These are phyloP conservation scores for Drosophila pruinosa DNA, from an alignment of 1,140 invertebrate genomes.

Conservation along the genomic window DNA sequence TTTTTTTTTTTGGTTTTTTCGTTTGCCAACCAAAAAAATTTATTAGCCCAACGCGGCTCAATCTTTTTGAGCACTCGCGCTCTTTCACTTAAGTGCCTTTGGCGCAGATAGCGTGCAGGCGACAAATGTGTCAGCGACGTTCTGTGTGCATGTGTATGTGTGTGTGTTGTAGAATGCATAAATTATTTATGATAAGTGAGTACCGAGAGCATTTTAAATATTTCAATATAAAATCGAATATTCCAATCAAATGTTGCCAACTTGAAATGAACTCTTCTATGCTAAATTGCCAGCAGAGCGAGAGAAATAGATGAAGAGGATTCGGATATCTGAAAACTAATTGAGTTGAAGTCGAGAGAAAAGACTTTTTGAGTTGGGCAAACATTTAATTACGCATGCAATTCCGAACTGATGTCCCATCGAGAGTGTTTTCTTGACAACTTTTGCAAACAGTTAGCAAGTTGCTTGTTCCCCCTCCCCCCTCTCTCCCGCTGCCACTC, in stretches of 20 bases:
- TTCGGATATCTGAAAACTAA: conserved; percentile 5
- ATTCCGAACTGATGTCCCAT: not conserved
- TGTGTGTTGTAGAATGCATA: too few relatives aligned
- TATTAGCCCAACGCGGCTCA: conserved; percentile 27
- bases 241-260: not conserved
- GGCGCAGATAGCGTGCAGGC: conserved; percentile 8
- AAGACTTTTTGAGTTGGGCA: not conserved
- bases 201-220: too few relatives aligned
- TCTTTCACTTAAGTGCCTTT: conserved; percentile 3
- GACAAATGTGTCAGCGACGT: not conserved
- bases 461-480: too few relatives aligned
- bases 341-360: conserved; percentile 13
- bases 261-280: not conserved
- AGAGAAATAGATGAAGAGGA: not conserved
- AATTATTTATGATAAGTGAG: not conserved
- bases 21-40: conserved; percentile 14
- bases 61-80: not conserved
- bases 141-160: too few relatives aligned
- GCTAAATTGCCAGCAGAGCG: not conserved
- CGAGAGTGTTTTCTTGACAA: not conserved
- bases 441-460: not conserved
- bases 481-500: too few relatives aligned
- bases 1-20: conserved; percentile 11
- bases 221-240: not conserved
- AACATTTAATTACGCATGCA: conserved; percentile 28